Conservation (phyloP, 2,113 vertebrate species). For the Hylia prasina region DNA sequence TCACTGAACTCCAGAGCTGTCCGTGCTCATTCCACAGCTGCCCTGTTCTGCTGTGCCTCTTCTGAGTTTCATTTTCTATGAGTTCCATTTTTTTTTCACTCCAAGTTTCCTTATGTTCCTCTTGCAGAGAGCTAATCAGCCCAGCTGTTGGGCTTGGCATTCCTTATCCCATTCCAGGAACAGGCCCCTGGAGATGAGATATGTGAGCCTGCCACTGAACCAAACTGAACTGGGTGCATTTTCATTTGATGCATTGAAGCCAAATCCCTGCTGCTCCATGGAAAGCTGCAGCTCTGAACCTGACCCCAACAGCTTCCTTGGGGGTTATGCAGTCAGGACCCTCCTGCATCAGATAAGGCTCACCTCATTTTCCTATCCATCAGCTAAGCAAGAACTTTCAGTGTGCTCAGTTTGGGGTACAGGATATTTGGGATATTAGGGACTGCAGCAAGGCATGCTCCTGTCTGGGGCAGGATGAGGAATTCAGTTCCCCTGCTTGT, state of each 20-base stretch:
- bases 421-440: neutral
- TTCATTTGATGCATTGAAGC: neutral
- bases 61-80: neutral
- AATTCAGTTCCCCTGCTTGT: neutral
- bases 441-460: neutral
- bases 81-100: neutral
- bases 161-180: neutral
- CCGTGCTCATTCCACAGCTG: accelerated
- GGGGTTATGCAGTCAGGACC: neutral
- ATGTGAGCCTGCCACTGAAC: neutral
- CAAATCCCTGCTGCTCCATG: neutral
- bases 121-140: neutral
- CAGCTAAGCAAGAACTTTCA: neutral
- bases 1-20: neutral
- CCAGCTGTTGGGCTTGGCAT: neutral
- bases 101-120: neutral
- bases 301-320: neutral
- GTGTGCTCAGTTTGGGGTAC: neutral
- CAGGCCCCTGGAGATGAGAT: neutral
- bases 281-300: neutral
- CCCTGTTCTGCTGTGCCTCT: neutral
- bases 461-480: neutral
- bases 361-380: neutral
- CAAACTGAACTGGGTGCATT: neutral
- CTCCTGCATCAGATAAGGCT: neutral